Evolutionary conservation across 1,140 invertebrate genomes (phyloP).

Genomic region (Vollenhovia emeryi): DNA sequence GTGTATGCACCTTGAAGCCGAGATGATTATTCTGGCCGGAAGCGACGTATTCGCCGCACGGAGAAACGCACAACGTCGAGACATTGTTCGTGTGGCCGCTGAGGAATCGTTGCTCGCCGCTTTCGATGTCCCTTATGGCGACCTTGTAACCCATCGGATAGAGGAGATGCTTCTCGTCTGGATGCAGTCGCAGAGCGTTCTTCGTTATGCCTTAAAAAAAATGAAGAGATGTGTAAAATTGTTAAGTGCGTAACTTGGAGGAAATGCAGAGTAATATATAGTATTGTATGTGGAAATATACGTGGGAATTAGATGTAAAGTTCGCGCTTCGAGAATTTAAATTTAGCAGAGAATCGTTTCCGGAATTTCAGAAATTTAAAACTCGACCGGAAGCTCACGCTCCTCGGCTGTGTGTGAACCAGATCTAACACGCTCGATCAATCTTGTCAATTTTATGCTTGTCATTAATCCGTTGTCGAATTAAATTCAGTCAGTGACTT

Average conservation of each 20-base stretch:
- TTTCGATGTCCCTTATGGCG: constrained; percentile 90
- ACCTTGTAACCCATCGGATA: constrained; percentile 95
- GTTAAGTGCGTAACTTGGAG: not conserved
- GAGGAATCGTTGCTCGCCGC: constrained; percentile 91
- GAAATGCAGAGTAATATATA: not conserved
- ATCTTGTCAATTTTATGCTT: not conserved
- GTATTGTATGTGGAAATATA: not conserved
- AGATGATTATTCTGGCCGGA: constrained; percentile 96
- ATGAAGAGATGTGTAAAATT: not conserved
- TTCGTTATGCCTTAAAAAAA: constrained; percentile 87
- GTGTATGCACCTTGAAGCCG: constrained; percentile 91
- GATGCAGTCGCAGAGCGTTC: constrained; percentile 91
- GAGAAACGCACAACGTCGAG: constrained; percentile 92
- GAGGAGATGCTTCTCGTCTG: constrained; percentile 90
- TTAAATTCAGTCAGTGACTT: not conserved
- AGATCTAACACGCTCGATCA: not conserved
- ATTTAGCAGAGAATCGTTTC: not conserved
- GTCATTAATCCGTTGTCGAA: not conserved
- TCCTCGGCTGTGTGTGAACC: not conserved
- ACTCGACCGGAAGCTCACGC: not conserved
- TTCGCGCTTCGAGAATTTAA: not conserved
- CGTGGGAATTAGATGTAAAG: constrained; percentile 7
- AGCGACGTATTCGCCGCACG: constrained; percentile 92
- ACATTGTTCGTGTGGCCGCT: constrained; percentile 94
- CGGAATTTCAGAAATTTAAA: not conserved